Evolutionary conservation across 2,113 vertebrate species (phyloP).

Genomic region (Ptyas mucosa): DNA sequence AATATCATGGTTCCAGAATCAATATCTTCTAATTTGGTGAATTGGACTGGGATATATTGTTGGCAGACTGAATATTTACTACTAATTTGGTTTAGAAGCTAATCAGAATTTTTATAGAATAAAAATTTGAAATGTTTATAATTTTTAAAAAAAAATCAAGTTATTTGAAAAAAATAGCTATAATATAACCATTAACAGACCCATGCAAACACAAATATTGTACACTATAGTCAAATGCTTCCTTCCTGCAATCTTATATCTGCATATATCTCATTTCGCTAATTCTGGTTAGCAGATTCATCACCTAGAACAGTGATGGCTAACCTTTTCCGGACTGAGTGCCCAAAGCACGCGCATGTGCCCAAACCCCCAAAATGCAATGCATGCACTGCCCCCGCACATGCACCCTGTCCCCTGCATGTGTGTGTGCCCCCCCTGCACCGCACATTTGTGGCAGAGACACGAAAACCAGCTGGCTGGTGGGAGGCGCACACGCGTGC

Average conservation of each 20-base stretch:
- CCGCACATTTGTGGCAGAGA: no score
- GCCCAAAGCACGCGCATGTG: no score
- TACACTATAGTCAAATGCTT: background rate
- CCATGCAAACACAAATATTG: background rate
- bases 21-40: background rate
- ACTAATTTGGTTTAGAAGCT: background rate
- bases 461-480: no score
- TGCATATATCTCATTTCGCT: slow-evolving; percentile 24
- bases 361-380: no score
- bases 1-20: background rate
- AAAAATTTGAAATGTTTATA: background rate
- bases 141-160: background rate
- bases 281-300: background rate
- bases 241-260: background rate
- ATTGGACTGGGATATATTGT: no score
- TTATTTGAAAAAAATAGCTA: background rate
- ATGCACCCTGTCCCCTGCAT: no score
- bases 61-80: background rate
- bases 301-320: background rate
- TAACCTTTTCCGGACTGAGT: no score
- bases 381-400: no score
- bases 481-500: no score
- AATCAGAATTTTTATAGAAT: background rate
- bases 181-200: no score
- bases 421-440: no score